Base-by-base conservation (phyloP, 2,797 vertebrate genomes). In the Cottoperca gobio region DNA sequence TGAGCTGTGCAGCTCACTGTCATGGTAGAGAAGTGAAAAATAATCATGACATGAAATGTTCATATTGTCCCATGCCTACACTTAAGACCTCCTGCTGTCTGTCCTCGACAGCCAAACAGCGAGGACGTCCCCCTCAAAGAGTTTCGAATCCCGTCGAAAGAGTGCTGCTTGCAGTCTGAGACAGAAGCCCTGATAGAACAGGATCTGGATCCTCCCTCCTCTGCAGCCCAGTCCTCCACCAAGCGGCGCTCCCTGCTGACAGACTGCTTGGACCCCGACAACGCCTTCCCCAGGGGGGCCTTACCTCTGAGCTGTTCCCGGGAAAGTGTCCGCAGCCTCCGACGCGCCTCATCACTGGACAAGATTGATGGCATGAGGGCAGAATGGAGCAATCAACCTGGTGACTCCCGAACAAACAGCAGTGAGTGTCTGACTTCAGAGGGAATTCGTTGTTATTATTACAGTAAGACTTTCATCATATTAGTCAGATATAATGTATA, bases 121-220 rank as follows among this genome's bases (percentile, higher is more conserved):
- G 96, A 96, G 88, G 95, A 96, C 45, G 85, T 97, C 66, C 93
- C 95, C 16, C 91, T 97, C 87, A 96, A 95, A 87, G 95, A 96
- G 87, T 95, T 97, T 79, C 94, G 95, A 48, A 95, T 94, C 80
- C 94, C 94, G n/a, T 94, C 93, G 59, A 95, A 95, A 82, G 96
- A 97, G 87, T 96, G 95, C 90, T 96, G 95, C 88, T 89, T 96
- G 91, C 96, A 96, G 92, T 96, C 96, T 40, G 95, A 97, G 94
- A 96, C 95, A 0, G 95, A 97, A 85, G 96, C 96, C 62, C 91
- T 97, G 82, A 96, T 97, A 70, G 96, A 97, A 53, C 96, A 96
- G 89, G 95, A 96, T 88, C 79, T 83, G 66, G 88, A 94, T 31
- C 89, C 90, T 46, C 91, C 90, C 0, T 80, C 82, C 3, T 82